Evolutionary conservation across 1,140 invertebrate species (phyloP), one percentile per base, ranked within the genome.

Genomic region (Holotrichia oblita): DNA sequence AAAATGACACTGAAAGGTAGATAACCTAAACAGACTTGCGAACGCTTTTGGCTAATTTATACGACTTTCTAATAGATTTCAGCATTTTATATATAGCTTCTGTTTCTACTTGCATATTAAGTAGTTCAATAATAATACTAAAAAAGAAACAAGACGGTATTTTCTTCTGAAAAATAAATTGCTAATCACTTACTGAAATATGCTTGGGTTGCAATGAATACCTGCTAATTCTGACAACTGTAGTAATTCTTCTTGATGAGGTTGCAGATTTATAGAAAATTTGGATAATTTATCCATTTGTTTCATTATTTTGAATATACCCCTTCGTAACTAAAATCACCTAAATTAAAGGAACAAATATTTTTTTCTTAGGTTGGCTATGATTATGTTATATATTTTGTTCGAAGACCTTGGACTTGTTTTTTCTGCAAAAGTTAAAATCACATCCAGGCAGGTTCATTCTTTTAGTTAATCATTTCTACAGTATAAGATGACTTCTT

Each of bases 61-160:
- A 44, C 14, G 80, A 79, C 69, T 78, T 78, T 12, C 80, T 59
- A 6, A 82, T 81, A 34, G 48, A 14, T 59, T 81, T 81, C n/a
- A 82, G 48, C 59, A 82, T 59, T 40, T 77, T 79, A 44, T 73
- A 81, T 55, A 82, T 74, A n/a, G 78, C 78, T 40, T 81, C 73
- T 27, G 81, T 80, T 3, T 79, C 75, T 6, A 81, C 76, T 34
- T 80, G 61, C 80, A 81, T 79, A 76, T 81, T 82, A 17, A 82
- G 55, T 59, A 82, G 42, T 59, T 82, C 80, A 24, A 81, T 79
- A 24, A 81, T 79, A 22, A 82, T 82, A 42, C 81, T 82, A 44
- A 55, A 80, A 79, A 22, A 2, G 7, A 76, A 76, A 64, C 42
- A 24, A 34, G 4, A 1, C 1, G 2, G 27, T 34, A 34, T 4